phyloP scores from a whole-genome alignment of 2,113 vertebrate genomes.

The Paraplagusia blochii region DNA sequence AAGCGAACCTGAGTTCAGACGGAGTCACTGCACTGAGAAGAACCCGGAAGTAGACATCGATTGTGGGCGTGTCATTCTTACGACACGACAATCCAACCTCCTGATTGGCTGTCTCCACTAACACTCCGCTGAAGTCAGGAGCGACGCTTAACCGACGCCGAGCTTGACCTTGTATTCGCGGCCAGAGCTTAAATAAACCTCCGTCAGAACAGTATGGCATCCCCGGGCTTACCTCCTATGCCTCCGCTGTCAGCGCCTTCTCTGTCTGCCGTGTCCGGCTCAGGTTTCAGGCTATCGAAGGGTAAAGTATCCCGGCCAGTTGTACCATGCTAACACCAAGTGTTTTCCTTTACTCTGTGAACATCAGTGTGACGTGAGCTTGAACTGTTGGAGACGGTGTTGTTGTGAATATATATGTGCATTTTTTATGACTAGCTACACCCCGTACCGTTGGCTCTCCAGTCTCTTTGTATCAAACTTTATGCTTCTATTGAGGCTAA shows the following conservation, averaged over 20 bases:
- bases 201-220: conserved; percentile 32
- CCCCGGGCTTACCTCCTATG: conserved; percentile 15
- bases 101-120: no score
- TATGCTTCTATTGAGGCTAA: no score
- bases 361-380: neutral
- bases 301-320: conserved; percentile 46
- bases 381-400: neutral
- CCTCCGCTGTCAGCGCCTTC: neutral
- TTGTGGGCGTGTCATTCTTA: no score
- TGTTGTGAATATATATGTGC: no score
- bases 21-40: no score
- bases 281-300: conserved; percentile 65
- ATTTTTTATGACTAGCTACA: no score
- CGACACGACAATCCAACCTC: no score
- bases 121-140: no score
- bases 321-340: conserved; percentile 10
- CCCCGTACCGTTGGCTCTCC: neutral
- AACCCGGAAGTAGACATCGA: no score
- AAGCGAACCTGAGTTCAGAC: no score
- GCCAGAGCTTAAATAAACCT: neutral
- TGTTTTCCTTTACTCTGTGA: neutral
- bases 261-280: conserved; percentile 20
- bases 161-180: conserved; percentile 56
- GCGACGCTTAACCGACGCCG: neutral
- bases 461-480: conserved; percentile 26